phyloP scores from a whole-genome alignment of 1,140 invertebrate genomes.

The Psix sp. region DNA sequence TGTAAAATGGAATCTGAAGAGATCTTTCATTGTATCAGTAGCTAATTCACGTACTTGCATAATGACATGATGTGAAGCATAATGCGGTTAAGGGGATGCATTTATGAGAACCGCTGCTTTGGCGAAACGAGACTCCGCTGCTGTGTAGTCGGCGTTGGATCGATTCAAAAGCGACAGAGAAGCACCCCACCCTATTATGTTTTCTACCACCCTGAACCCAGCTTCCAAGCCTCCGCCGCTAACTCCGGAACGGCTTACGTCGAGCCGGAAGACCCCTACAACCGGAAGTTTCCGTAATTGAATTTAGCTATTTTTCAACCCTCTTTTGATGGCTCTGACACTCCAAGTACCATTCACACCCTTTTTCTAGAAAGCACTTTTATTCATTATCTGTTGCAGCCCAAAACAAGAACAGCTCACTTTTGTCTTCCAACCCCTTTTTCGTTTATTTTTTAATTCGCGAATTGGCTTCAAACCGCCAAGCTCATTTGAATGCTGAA shows the following conservation, averaged over 20 bases:
- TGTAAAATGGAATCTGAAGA: slow-evolving; percentile 20
- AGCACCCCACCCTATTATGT: slow-evolving; percentile 73
- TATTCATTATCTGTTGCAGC: slow-evolving; percentile 10
- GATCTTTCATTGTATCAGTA: slow-evolving; percentile 33
- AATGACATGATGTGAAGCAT: slow-evolving; percentile 30
- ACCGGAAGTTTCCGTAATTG: slow-evolving; percentile 68
- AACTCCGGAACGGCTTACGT: slow-evolving; percentile 63
- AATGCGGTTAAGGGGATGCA: slow-evolving; percentile 53
- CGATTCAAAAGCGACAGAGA: slow-evolving; percentile 75
- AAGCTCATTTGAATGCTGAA: too few species aligned
- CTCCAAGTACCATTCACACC: slow-evolving; percentile 23
- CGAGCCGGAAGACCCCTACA: slow-evolving; percentile 62
- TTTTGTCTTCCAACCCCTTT: too few species aligned
- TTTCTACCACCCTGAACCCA: slow-evolving; percentile 66
- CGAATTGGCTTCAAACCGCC: too few species aligned
- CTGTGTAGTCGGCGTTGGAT: slow-evolving; percentile 71
- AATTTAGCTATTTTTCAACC: slow-evolving; percentile 64
- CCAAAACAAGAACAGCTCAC: not conserved
- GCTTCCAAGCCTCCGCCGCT: slow-evolving; percentile 51
- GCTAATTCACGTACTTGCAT: slow-evolving; percentile 51
- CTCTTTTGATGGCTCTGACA: slow-evolving; percentile 28
- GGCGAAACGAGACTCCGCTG: slow-evolving; percentile 65
- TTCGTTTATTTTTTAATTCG: too few species aligned
- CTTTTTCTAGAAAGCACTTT: slow-evolving; percentile 1
- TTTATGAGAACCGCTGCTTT: slow-evolving; percentile 68